A percentile compares a stretch with the other conserved stretches of the same genome.
phyloP scores from a whole-genome alignment of 2,888 invertebrate species.

The Epirrita christyi region DNA sequence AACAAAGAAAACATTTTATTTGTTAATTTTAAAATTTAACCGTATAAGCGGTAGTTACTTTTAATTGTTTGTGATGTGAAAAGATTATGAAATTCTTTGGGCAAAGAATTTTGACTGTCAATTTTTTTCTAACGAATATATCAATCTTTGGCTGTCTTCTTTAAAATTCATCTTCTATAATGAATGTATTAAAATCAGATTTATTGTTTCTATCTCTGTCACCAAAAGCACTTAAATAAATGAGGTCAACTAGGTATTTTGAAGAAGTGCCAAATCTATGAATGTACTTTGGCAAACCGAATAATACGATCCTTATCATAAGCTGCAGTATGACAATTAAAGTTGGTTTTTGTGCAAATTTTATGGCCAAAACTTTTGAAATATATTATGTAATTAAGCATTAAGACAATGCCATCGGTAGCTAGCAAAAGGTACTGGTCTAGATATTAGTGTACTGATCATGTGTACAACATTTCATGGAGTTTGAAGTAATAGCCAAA shows the following conservation, averaged over 20 bases:
- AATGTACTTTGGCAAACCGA: conserved; percentile 39
- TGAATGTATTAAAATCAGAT: conserved; percentile 26
- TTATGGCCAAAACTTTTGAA: conserved; percentile 3
- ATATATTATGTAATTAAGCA: not conserved
- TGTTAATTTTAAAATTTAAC: conserved; percentile 42
- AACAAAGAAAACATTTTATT: conserved; percentile 61
- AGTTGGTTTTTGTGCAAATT: conserved; percentile 25
- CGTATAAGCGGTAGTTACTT: conserved; percentile 27
- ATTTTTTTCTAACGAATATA: conserved; percentile 3
- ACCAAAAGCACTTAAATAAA: conserved; percentile 39
- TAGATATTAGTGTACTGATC: too few species aligned
- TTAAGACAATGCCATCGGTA: too few species aligned
- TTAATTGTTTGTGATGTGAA: conserved; percentile 26
- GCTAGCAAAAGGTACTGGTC: too few species aligned
- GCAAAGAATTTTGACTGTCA: not conserved
- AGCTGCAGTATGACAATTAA: conserved; percentile 36
- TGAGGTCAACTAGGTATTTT: conserved; percentile 41
- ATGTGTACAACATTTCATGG: too few species aligned
- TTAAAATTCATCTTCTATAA: conserved; percentile 8
- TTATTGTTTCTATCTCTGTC: conserved; percentile 33
- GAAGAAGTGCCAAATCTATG: conserved; percentile 42
- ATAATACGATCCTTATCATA: conserved; percentile 40
- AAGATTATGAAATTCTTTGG: conserved; percentile 5
- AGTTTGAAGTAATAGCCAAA: too few species aligned
- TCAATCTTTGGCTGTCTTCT: not conserved